Conservation (phyloP, 2,888 invertebrate genomes). For the Drymonia ruficornis region DNA sequence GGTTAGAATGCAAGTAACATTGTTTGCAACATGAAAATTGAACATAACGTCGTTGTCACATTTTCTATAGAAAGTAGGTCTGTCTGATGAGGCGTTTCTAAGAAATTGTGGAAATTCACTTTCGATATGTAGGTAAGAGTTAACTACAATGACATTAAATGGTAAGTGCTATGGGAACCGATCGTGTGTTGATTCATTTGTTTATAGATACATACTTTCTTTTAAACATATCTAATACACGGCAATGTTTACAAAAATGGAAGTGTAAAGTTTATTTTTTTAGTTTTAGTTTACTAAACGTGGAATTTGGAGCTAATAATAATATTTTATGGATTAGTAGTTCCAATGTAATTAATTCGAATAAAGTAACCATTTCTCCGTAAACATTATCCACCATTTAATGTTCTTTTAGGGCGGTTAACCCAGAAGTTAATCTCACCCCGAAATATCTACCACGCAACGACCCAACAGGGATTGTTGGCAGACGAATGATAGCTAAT, state of each 20-base stretch:
- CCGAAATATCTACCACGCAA: slow-evolving; percentile 39
- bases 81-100: slow-evolving; percentile 54
- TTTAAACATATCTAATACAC: not conserved
- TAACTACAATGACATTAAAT: slow-evolving; percentile 43
- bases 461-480: slow-evolving; percentile 29
- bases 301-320: too few species aligned
- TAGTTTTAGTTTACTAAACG: too few species aligned
- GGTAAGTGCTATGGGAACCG: slow-evolving; percentile 50
- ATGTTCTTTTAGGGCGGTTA: slow-evolving; percentile 43
- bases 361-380: slow-evolving; percentile 23
- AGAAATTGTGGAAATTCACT: slow-evolving; percentile 56
- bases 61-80: slow-evolving; percentile 71
- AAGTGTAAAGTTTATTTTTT: too few species aligned
- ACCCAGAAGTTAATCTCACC: slow-evolving; percentile 41
- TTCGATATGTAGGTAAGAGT: slow-evolving; percentile 48
- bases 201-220: slow-evolving; percentile 3
- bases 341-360: not conserved
- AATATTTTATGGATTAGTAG: not conserved
- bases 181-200: slow-evolving; percentile 7
- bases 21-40: slow-evolving; percentile 40
- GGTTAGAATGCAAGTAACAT: not conserved
- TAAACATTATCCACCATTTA: slow-evolving; percentile 16
- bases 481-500: slow-evolving; percentile 35
- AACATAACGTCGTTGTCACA: slow-evolving; percentile 48
- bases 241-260: too few species aligned